A percentile compares a stretch with the other conserved stretches of the same genome.
Conservation (phyloP, 2,113 vertebrate species). For the Silurus glanis region DNA sequence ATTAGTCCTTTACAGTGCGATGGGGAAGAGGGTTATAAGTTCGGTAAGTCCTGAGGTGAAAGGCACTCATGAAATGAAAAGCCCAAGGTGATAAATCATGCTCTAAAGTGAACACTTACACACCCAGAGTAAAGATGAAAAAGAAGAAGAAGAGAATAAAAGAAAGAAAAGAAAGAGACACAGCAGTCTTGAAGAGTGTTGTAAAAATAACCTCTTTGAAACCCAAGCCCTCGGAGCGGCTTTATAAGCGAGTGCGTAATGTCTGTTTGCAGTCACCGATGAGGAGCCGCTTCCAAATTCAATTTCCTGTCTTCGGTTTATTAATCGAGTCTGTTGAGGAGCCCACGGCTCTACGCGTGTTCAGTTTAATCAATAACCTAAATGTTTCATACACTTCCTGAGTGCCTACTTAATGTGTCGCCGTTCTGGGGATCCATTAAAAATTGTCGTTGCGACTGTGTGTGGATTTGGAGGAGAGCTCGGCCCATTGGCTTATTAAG, state of each 20-base stretch:
- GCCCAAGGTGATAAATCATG: slow-evolving; percentile 37
- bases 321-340: slow-evolving; percentile 51
- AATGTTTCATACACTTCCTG: slow-evolving; percentile 47
- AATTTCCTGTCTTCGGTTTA: slow-evolving; percentile 50
- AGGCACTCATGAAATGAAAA: slow-evolving; percentile 42
- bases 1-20: slow-evolving; percentile 18
- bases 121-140: background rate
- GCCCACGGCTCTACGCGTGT: slow-evolving; percentile 34
- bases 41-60: slow-evolving; percentile 28
- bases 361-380: slow-evolving; percentile 50
- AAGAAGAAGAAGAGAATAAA: background rate
- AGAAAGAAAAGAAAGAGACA: background rate
- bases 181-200: slow-evolving; percentile 15
- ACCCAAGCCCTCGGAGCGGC: slow-evolving; percentile 14
- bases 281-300: slow-evolving; percentile 48
- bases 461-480: slow-evolving; percentile 36
- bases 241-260: slow-evolving; percentile 40
- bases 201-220: slow-evolving; percentile 45
- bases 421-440: slow-evolving; percentile 53
- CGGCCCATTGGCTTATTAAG: slow-evolving; percentile 29
- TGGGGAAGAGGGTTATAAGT: background rate
- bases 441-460: slow-evolving; percentile 24
- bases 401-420: slow-evolving; percentile 56
- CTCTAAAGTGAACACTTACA: slow-evolving; percentile 26
- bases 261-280: slow-evolving; percentile 44